Evolutionary conservation across 2,888 invertebrate species (phyloP), one percentile per base, ranked within the genome.

Genomic region (Anoncus sp.): DNA sequence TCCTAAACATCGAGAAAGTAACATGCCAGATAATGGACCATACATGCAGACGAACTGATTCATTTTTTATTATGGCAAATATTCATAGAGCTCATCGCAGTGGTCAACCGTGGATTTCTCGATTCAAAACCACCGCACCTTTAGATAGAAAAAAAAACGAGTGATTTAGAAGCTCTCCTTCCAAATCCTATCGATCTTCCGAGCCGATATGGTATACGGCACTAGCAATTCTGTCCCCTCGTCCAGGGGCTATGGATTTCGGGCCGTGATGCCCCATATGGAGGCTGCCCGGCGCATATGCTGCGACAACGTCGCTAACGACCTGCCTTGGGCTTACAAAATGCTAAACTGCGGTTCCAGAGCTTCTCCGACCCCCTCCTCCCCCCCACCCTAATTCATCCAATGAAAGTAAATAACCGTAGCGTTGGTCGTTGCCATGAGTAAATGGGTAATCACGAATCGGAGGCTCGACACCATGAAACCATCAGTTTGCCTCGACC

Each of bases 231-330:
- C 63, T 53, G 55, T 47, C 69, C 35, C 57, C 57, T 22, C 49
- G 38, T 73, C 27, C 75, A 77, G 82, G 84, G 83, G 84, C 75
- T 83, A 72, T 79, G 83, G 84, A 84, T 87, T 84, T 85, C 84
- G 86, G 84, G 83, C 84, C 83, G 82, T 82, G 85, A 82, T 88
- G 87, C 85, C 90, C 89, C 90, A 91, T 91, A 91, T 91, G 91
- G 90, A 90, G 89, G 80, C 90, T 90, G 91, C 91, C 90, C 81
- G 74, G 87, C 90, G 89, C 91, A 91, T 91, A 91, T 91, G 91
- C 90, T 90, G 85, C 88, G 85, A 90, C 90, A 90, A 89, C 87
- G 88, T 88, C 87, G 88, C 91, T 90, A 90, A 90, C 91, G 90
- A 91, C 85, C 87, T 87, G 89, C 89, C 88, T 87, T 87, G 85